These are phyloP conservation scores for Sapayoa aenigma DNA, from an alignment of 2,113 vertebrate genomes.

Conservation along the genomic window DNA sequence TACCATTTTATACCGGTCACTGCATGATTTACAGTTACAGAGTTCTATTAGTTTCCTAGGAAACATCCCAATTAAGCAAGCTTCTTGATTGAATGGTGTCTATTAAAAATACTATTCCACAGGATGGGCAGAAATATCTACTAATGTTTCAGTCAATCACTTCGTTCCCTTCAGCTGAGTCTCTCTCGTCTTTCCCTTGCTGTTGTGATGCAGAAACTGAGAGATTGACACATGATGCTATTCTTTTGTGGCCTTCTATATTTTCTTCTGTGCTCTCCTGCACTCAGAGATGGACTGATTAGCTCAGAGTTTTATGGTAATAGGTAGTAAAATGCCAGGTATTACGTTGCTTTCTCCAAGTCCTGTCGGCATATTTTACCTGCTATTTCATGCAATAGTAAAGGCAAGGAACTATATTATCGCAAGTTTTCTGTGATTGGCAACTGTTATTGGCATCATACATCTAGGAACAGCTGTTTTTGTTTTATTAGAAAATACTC, in stretches of 20 bases:
- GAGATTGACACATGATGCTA: neutral
- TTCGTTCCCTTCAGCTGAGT: neutral
- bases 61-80: neutral
- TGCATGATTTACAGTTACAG: neutral
- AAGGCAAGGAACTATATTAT: slow-evolving; percentile 14
- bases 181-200: neutral
- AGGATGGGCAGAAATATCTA: neutral
- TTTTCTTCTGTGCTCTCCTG: neutral
- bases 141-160: neutral
- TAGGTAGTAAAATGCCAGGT: neutral
- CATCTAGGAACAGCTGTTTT: slow-evolving; percentile 62
- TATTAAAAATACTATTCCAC: neutral
- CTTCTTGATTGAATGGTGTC: neutral
- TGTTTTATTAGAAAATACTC: slow-evolving; percentile 64
- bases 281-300: neutral
- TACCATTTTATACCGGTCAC: neutral
- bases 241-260: neutral
- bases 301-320: neutral
- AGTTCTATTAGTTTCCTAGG: neutral
- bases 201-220: neutral
- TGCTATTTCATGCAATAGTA: neutral
- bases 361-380: neutral
- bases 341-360: neutral
- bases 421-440: slow-evolving; percentile 36
- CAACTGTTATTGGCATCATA: slow-evolving; percentile 52